Base-by-base conservation (phyloP, 2,113 vertebrate genomes). In the Clinocottus analis region DNA sequence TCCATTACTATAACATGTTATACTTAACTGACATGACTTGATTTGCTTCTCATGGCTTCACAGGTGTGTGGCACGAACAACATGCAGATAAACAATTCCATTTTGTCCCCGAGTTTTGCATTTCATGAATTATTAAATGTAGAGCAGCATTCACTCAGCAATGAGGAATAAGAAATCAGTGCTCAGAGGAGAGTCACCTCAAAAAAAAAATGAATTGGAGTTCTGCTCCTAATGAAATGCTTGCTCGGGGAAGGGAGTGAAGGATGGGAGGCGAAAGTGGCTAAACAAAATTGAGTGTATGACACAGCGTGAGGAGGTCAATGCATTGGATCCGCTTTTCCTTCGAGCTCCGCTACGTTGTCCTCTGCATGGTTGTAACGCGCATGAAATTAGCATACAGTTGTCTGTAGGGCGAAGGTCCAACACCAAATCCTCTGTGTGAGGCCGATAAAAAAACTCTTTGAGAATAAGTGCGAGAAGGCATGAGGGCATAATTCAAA, bases 81-180 rank as follows among this genome's bases (percentile, higher is more conserved):
- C 12, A 83, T 5, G 3, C 27, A 45, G 31, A 76, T 77, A 66
- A 75, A 76, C 31, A 68, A 65, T 82, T 39, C 7, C 27, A 43
- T 75, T 79, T 33, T 58, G 59, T 78, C 65, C 51, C 47, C 6
- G 72, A 64, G 47, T 74, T 82, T 9, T 75, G 61, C n/a, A 13
- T 82, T 66, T 77, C 70, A 78, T 86, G 59, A 84, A 82, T 80
- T 88, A 80, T 80, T 88, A 68, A 90, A 80, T 73, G 66, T 51
- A 29, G 47, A 74, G 81, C 87, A 76, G 75, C 73, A 89, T 66
- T 83, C 78, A 76, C 67, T 85, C 67, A 72, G 74, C 58, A 86
- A 67, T 75, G 49, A 72, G 67, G 67, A 81, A 71, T 71, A 79
- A 78, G 25, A 80, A 80, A 80, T 85, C 39, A 73, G 53, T 6